phyloP scores from a whole-genome alignment of 2,797 vertebrate genomes.

The Corythornis leucogaster region DNA sequence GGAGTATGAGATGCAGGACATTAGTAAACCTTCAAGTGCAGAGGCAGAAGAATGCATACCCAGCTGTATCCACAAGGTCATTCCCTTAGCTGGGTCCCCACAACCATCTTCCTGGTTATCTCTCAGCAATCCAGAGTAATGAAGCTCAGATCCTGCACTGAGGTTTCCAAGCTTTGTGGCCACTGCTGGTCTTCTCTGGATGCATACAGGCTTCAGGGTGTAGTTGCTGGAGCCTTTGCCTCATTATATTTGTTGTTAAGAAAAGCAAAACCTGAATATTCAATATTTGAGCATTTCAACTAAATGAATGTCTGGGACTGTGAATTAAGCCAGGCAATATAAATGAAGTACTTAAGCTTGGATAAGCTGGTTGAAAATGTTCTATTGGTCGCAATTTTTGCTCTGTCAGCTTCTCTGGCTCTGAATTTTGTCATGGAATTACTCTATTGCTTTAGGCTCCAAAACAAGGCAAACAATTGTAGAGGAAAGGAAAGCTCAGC shows the following conservation, averaged over 20 bases:
- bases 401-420: conserved; percentile 18
- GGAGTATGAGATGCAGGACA: neutral
- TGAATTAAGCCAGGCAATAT: neutral
- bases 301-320: neutral
- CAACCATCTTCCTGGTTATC: neutral
- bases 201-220: accelerated
- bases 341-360: neutral
- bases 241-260: neutral
- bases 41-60: neutral
- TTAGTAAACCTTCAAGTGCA: neutral
- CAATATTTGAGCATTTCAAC: neutral
- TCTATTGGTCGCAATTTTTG: neutral
- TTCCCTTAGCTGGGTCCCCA: accelerated
- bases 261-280: neutral
- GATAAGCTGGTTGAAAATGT: neutral
- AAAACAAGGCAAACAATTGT: conserved; percentile 32
- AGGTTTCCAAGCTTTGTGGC: neutral
- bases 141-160: neutral
- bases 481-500: conserved; percentile 35
- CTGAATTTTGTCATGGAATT: conserved; percentile 39
- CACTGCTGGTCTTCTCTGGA: neutral
- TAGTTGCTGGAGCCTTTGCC: neutral
- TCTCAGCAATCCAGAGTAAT: neutral
- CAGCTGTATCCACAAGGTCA: neutral
- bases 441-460: conserved; percentile 42